A percentile compares a stretch with the other conserved stretches of the same genome.
Evolutionary conservation across 2,888 invertebrate species (phyloP).

Genomic region (Barypeithes pellucidus): DNA sequence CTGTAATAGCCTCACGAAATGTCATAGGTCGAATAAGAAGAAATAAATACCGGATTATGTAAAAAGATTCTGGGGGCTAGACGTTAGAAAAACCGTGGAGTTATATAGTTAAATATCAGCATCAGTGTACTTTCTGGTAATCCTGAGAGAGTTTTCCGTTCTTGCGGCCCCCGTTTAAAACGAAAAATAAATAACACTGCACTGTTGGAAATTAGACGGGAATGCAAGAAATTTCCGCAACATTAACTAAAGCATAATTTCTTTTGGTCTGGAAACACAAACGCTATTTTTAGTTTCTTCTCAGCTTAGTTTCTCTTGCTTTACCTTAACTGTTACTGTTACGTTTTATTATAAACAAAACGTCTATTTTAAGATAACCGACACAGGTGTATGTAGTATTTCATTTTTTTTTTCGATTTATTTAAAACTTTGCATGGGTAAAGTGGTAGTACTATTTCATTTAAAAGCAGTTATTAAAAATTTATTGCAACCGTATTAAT

Average conservation of each 20-base stretch:
- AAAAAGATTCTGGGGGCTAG: neutral
- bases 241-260: slow-evolving; percentile 44
- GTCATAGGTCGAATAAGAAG: slow-evolving; percentile 6
- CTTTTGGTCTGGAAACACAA: slow-evolving; percentile 44
- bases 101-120: too few species aligned
- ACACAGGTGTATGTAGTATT: slow-evolving; percentile 46
- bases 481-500: too few species aligned
- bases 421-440: slow-evolving; percentile 33
- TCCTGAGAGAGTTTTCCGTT: neutral
- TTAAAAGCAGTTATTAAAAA: neutral
- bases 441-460: slow-evolving; percentile 4
- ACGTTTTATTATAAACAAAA: slow-evolving; percentile 47
- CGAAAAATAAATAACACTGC: slow-evolving; percentile 1
- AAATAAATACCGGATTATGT: neutral
- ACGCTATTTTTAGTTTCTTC: slow-evolving; percentile 40
- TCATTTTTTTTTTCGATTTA: slow-evolving; percentile 48
- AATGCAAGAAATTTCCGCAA: slow-evolving; percentile 41
- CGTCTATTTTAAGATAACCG: slow-evolving; percentile 35
- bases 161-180: neutral
- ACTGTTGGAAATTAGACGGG: slow-evolving; percentile 33
- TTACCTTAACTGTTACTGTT: slow-evolving; percentile 46
- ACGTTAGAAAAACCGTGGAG: too few species aligned
- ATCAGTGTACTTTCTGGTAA: too few species aligned
- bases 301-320: slow-evolving; percentile 30
- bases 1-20: slow-evolving; percentile 6